Conservation (phyloP, 2,888 invertebrate genomes). For the Ophraella communa region DNA sequence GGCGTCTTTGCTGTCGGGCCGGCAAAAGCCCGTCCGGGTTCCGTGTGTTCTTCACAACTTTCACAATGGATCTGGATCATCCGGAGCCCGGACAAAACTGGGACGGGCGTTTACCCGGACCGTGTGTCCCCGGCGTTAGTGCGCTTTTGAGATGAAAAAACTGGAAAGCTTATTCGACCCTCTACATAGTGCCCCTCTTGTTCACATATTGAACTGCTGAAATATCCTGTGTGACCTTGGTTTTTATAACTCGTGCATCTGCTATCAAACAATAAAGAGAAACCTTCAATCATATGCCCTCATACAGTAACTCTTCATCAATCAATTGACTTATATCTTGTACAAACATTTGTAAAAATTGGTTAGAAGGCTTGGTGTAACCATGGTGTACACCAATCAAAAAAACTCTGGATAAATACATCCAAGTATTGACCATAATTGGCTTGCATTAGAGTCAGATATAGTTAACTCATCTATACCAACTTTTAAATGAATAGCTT, state of each 20-base stretch:
- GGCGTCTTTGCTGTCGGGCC: too few relatives aligned
- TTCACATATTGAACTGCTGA: constrained; percentile 14
- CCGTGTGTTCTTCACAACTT: too few relatives aligned
- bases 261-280: constrained; percentile 7
- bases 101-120: too few relatives aligned
- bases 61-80: too few relatives aligned
- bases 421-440: constrained; percentile 10
- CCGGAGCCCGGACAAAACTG: too few relatives aligned
- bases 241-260: constrained; percentile 10
- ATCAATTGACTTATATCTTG: constrained; percentile 3
- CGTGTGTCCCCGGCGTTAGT: too few relatives aligned
- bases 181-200: constrained; percentile 5
- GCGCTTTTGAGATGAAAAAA: constrained; percentile 8
- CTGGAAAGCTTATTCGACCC: constrained; percentile 12
- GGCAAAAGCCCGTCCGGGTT: too few relatives aligned
- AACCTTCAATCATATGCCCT: neutral
- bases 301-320: constrained; percentile 8
- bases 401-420: constrained; percentile 10
- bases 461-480: constrained; percentile 9
- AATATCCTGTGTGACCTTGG: constrained; percentile 13
- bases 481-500: constrained; percentile 4
- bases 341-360: constrained; percentile 12
- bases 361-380: constrained; percentile 9
- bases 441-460: constrained; percentile 10
- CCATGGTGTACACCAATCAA: constrained; percentile 9